These are phyloP conservation scores for Aphrophora alni DNA, from an alignment of 2,888 invertebrate genomes.

Conservation along the genomic window DNA sequence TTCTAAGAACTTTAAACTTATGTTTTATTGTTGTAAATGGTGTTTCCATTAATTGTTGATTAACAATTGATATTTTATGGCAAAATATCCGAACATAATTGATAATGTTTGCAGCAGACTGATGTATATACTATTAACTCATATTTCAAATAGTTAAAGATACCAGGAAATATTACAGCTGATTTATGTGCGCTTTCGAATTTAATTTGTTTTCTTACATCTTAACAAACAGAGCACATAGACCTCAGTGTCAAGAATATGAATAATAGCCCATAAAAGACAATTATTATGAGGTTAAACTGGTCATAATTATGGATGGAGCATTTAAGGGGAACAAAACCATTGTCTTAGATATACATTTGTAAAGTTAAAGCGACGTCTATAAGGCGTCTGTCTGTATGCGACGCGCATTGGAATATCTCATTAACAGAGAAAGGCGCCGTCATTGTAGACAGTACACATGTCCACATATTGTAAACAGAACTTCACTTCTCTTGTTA, in stretches of 20 bases:
- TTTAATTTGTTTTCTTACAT: too few species aligned
- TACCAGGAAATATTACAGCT: too few species aligned
- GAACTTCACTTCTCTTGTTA: background rate
- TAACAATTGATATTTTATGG: too few species aligned
- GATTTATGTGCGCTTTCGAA: too few species aligned
- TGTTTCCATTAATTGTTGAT: too few species aligned
- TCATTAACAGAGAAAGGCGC: background rate
- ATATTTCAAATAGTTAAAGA: too few species aligned
- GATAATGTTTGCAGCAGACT: too few species aligned
- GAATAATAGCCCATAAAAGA: background rate
- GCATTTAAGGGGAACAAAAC: too few species aligned
- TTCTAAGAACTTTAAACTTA: too few species aligned
- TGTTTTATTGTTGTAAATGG: too few species aligned
- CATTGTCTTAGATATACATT: background rate
- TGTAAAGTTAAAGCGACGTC: background rate
- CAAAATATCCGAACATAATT: too few species aligned
- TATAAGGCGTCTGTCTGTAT: background rate
- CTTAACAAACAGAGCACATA: background rate
- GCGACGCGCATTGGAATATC: background rate
- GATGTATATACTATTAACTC: too few species aligned
- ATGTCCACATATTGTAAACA: background rate
- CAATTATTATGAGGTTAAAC: background rate
- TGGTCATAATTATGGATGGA: background rate
- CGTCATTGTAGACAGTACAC: background rate
- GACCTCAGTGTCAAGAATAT: background rate